phyloP scores from a whole-genome alignment of 2,888 invertebrate genomes.

The Drosophila paranaensis region DNA sequence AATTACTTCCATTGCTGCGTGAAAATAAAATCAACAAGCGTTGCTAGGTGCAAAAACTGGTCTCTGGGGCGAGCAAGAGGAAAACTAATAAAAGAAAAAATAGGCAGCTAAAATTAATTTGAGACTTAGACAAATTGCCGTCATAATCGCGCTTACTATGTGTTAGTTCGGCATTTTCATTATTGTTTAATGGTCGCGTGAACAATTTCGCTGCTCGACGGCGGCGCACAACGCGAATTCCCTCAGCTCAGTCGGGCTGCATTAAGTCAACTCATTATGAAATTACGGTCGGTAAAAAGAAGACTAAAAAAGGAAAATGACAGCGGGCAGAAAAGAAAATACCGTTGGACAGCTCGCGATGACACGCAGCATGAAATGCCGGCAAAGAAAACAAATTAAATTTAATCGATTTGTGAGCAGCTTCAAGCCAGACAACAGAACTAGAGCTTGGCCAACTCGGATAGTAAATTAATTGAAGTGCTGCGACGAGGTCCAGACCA shows the following conservation, averaged over 20 bases:
- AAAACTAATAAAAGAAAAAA: constrained; percentile 12
- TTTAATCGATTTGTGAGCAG: constrained; percentile 79
- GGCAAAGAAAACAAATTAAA: constrained; percentile 78
- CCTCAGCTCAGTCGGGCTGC: constrained; percentile 52
- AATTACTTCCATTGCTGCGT: constrained; percentile 49
- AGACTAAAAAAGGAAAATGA: constrained; percentile 1
- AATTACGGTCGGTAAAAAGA: constrained; percentile 60
- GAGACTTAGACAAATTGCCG: constrained; percentile 19
- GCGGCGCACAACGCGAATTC: constrained; percentile 30
- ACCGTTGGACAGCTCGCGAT: constrained; percentile 4
- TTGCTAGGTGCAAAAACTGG: constrained; percentile 33
- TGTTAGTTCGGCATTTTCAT: constrained; percentile 52
- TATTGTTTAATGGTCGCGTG: constrained; percentile 56
- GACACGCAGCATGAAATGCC: constrained; percentile 44
- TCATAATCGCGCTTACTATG: constrained; percentile 25
- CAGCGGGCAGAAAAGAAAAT: constrained; percentile 38
- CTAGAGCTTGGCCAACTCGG: constrained; percentile 48
- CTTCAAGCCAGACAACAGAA: constrained; percentile 48
- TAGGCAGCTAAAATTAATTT: constrained; percentile 19
- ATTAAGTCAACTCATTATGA: constrained; percentile 80
- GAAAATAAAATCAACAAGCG: constrained; percentile 47
- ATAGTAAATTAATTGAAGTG: constrained; percentile 60
- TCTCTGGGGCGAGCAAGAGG: background rate
- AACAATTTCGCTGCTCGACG: constrained; percentile 47
- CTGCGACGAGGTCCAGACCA: constrained; percentile 30